A percentile compares a stretch with the other conserved stretches of the same genome.
phyloP scores from a whole-genome alignment of 2,797 vertebrate genomes.

The Anguilla pacifica region DNA sequence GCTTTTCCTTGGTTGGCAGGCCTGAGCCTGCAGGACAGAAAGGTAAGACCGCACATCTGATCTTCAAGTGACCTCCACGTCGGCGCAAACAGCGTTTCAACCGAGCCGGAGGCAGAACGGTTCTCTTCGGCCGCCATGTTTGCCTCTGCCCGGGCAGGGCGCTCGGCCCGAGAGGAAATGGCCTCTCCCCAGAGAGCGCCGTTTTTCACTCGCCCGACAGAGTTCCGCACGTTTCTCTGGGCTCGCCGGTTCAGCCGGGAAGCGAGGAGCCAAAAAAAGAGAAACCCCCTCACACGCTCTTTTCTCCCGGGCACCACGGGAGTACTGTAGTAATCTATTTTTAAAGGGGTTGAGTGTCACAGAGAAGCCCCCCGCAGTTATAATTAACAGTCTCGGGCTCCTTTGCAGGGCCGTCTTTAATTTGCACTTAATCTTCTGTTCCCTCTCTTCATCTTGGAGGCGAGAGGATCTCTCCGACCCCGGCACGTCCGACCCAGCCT shows the following conservation, averaged over 20 bases:
- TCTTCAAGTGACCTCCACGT: constrained; percentile 43
- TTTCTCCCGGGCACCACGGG: background rate
- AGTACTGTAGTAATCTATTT: background rate
- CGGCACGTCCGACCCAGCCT: background rate
- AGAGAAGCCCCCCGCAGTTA: background rate
- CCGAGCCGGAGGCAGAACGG: constrained; percentile 36
- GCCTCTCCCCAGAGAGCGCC: background rate
- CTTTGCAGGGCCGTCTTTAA: background rate
- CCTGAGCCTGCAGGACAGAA: background rate
- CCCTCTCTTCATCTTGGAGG: background rate
- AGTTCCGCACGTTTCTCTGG: background rate
- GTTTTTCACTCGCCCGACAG: background rate
- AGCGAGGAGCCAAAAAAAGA: background rate
- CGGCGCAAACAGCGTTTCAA: constrained; percentile 48
- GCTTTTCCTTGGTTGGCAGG: background rate
- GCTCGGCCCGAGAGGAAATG: background rate
- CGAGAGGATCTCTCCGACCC: constrained; percentile 8
- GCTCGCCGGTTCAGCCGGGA: background rate
- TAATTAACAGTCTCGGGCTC: constrained; percentile 9
- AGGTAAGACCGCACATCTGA: background rate
- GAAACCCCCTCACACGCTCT: background rate
- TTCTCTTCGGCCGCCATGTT: constrained; percentile 34
- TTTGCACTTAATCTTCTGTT: constrained; percentile 1
- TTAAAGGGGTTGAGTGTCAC: constrained; percentile 5
- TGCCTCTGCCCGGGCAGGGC: constrained; percentile 37